phyloP scores from a whole-genome alignment of 2,888 invertebrate species.

The Athripsodes cinereus region DNA sequence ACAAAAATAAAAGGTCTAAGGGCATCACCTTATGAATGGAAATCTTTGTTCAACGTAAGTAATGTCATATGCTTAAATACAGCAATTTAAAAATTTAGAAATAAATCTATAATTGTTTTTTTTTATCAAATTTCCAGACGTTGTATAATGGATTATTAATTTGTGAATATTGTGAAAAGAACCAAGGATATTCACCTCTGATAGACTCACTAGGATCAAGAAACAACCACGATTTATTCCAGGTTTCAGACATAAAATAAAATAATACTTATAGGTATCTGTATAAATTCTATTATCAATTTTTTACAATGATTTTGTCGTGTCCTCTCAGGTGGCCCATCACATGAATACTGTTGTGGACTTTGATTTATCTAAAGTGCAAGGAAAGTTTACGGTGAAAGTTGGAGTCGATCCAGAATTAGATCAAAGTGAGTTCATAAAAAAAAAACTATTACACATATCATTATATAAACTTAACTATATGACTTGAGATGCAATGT shows the following conservation, averaged over 20 bases:
- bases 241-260: constrained; percentile 32
- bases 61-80: not conserved
- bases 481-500: too few relatives aligned
- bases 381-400: constrained; percentile 67
- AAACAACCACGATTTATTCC: constrained; percentile 49
- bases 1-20: constrained; percentile 57
- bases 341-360: constrained; percentile 70
- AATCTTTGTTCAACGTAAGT: constrained; percentile 59
- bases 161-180: constrained; percentile 57
- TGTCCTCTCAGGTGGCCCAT: constrained; percentile 51
- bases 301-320: not conserved
- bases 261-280: not conserved
- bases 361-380: constrained; percentile 54
- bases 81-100: not conserved
- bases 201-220: constrained; percentile 45
- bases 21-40: constrained; percentile 62
- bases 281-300: not conserved
- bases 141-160: constrained; percentile 62
- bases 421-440: constrained; percentile 57
- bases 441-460: not conserved
- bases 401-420: constrained; percentile 67
- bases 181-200: constrained; percentile 44
- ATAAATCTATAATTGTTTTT: not conserved
- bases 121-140: constrained; percentile 44
- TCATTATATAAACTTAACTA: not conserved